Conservation (phyloP, 2,113 vertebrate species). For the Gymnarchus niloticus region DNA sequence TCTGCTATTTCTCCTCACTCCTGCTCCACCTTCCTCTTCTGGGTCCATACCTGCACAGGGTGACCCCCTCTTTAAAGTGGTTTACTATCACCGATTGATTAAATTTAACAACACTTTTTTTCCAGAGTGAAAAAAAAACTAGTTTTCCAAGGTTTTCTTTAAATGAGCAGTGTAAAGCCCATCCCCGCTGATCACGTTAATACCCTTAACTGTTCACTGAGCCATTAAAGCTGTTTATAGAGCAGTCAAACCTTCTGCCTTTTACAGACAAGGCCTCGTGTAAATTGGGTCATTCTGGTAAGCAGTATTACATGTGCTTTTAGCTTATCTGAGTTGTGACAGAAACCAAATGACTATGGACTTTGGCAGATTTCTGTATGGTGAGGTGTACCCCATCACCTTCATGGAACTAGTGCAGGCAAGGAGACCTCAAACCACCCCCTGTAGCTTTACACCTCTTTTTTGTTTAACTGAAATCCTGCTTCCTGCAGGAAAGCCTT, state of each 20-base stretch:
- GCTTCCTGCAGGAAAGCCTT: too few relatives aligned
- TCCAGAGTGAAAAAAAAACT: neutral
- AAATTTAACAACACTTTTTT: slow-evolving; percentile 14
- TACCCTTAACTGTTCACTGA: slow-evolving; percentile 15
- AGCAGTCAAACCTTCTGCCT: neutral
- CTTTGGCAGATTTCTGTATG: too few relatives aligned
- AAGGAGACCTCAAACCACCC: too few relatives aligned
- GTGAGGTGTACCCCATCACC: too few relatives aligned
- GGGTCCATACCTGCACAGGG: neutral
- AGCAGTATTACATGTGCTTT: neutral
- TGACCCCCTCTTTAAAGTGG: neutral
- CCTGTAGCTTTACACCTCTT: too few relatives aligned
- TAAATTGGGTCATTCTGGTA: slow-evolving; percentile 3
- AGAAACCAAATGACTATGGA: too few relatives aligned
- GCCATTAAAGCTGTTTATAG: slow-evolving; percentile 7
- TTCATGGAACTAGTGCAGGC: too few relatives aligned
- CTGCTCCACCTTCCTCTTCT: neutral
- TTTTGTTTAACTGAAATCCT: too few relatives aligned
- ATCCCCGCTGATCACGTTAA: neutral
- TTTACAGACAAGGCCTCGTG: neutral
- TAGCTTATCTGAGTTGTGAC: neutral
- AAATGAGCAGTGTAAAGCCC: slow-evolving; percentile 13
- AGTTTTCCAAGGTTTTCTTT: slow-evolving; percentile 12
- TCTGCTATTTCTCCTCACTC: neutral
- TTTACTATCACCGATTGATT: neutral